phyloP scores from a whole-genome alignment of 2,113 vertebrate genomes.

The Scophthalmus maximus region DNA sequence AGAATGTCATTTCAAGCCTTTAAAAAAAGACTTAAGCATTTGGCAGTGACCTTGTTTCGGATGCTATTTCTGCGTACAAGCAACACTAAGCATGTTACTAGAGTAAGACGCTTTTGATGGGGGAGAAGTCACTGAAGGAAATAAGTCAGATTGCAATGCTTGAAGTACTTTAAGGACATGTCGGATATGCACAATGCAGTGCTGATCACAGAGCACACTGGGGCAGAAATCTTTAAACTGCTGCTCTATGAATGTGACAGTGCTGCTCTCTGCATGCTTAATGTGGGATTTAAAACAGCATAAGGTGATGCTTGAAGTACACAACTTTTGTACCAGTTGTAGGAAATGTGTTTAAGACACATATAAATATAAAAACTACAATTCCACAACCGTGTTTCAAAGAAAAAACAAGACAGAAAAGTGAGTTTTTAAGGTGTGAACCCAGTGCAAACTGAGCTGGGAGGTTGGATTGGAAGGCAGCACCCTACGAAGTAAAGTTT shows the following conservation, averaged over 20 bases:
- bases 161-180: constrained; percentile 70
- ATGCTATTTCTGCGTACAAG: constrained; percentile 76
- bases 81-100: constrained; percentile 78
- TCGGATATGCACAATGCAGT: constrained; percentile 69
- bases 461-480: not conserved
- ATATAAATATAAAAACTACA: not conserved
- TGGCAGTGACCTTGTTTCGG: constrained; percentile 72
- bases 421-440: not conserved
- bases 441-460: not conserved
- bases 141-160: constrained; percentile 74
- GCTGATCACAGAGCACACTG: constrained; percentile 66
- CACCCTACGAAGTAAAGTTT: not conserved
- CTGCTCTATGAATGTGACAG: constrained; percentile 60
- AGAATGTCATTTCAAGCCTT: constrained; percentile 68
- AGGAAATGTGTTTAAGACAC: constrained; percentile 41
- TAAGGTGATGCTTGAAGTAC: constrained; percentile 52
- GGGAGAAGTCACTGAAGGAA: constrained; percentile 71
- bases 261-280: constrained; percentile 65
- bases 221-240: constrained; percentile 68
- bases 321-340: constrained; percentile 60
- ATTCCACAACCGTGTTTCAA: constrained; percentile 26
- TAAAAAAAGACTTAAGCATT: constrained; percentile 68
- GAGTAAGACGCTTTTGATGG: constrained; percentile 76
- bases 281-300: constrained; percentile 76
- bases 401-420: constrained; percentile 11